phyloP scores from a whole-genome alignment of 1,140 invertebrate species.

The Lethrus apterus region DNA sequence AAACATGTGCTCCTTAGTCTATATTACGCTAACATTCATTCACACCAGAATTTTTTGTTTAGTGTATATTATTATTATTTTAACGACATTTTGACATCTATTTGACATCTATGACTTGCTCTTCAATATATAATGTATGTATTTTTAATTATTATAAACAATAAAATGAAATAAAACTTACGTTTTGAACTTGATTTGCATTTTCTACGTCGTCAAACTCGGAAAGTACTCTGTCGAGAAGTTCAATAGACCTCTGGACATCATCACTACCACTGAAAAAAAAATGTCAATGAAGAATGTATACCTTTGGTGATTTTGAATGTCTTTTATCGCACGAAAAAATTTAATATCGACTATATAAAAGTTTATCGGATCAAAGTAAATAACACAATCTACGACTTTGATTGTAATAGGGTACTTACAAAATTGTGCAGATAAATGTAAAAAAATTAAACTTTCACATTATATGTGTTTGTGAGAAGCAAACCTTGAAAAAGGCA shows the following conservation, averaged over 20 bases:
- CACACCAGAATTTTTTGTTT: too few relatives aligned
- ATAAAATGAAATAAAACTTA: too few relatives aligned
- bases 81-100: too few relatives aligned
- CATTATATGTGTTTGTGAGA: too few relatives aligned
- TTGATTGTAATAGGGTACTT: too few relatives aligned
- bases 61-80: too few relatives aligned
- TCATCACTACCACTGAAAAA: constrained; percentile 67
- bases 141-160: too few relatives aligned
- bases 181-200: constrained; percentile 42
- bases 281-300: constrained; percentile 28
- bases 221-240: constrained; percentile 77
- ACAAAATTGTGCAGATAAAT: neutral
- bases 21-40: too few relatives aligned
- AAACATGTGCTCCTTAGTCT: too few relatives aligned
- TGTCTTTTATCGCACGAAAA: neutral
- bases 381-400: neutral
- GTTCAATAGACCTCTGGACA: constrained; percentile 73
- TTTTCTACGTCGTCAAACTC: constrained; percentile 75
- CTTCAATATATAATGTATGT: too few relatives aligned
- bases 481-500: too few relatives aligned
- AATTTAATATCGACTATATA: neutral
- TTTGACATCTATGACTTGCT: too few relatives aligned
- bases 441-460: neutral
- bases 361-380: neutral
- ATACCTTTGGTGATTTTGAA: neutral